Evolutionary conservation across 2,888 invertebrate genomes (phyloP).

Genomic region (Zaprionus lineosus): DNA sequence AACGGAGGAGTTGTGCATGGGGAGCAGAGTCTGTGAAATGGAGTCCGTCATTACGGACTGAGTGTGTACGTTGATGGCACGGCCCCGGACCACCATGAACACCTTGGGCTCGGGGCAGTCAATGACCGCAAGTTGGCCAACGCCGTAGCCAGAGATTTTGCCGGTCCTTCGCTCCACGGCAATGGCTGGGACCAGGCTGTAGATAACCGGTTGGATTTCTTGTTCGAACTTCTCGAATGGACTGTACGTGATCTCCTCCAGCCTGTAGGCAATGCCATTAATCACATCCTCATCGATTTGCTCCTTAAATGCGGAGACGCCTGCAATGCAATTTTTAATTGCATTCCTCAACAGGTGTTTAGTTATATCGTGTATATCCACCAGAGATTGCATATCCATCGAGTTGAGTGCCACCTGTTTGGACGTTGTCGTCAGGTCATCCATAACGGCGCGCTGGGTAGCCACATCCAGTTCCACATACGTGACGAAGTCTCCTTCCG

Average conservation of each 20-base stretch:
- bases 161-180: constrained; percentile 14
- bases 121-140: constrained; percentile 17
- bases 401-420: too few species aligned
- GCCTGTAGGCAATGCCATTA: neutral
- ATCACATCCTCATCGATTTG: constrained; percentile 2
- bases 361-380: constrained; percentile 3
- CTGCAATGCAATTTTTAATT: neutral
- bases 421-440: neutral
- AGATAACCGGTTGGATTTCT: constrained; percentile 1
- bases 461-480: too few species aligned
- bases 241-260: neutral
- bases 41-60: neutral
- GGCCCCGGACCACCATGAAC: neutral
- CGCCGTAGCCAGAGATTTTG: constrained; percentile 8
- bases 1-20: too few species aligned
- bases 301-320: too few species aligned
- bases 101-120: neutral
- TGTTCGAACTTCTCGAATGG: neutral
- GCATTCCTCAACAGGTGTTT: neutral
- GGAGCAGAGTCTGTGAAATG: constrained; percentile 3
- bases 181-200: constrained; percentile 23
- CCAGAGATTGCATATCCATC: neutral
- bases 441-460: neutral
- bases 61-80: neutral
- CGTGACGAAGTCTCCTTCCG: too few species aligned